Percentiles rank a stretch among this genome's conserved stretches.
Evolutionary conservation across 1,140 invertebrate genomes (phyloP).

Genomic region (Lerema accius): DNA sequence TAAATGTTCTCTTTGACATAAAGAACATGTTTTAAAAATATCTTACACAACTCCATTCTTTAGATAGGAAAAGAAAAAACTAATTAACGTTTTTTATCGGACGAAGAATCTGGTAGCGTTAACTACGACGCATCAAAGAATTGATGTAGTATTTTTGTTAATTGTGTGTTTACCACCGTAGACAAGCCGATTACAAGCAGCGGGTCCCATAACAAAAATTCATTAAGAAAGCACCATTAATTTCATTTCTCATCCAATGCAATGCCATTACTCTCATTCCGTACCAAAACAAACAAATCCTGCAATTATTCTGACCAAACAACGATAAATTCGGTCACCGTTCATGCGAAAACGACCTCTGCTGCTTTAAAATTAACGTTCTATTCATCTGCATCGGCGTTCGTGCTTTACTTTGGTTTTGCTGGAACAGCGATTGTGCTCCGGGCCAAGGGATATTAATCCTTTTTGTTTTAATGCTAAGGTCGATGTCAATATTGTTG

Average conservation of each 20-base stretch:
- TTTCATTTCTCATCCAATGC: conserved; percentile 71
- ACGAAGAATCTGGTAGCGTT: neutral
- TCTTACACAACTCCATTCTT: neutral
- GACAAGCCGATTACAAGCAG: conserved; percentile 45
- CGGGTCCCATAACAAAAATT: conserved; percentile 74
- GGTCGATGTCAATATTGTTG: conserved; percentile 37
- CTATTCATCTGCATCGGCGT: conserved; percentile 38
- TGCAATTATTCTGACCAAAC: conserved; percentile 70
- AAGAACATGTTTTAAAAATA: conserved; percentile 16
- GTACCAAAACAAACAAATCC: conserved; percentile 79
- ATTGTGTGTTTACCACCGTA: conserved; percentile 25
- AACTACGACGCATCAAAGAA: conserved; percentile 3
- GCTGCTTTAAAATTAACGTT: conserved; percentile 45
- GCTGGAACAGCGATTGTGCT: conserved; percentile 40
- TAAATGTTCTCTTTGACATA: conserved; percentile 18
- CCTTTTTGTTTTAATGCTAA: conserved; percentile 45
- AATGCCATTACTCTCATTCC: conserved; percentile 74
- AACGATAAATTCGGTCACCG: conserved; percentile 33
- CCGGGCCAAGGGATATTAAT: conserved; percentile 39
- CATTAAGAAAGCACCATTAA: conserved; percentile 77
- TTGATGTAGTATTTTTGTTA: conserved; percentile 20
- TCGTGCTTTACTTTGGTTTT: conserved; percentile 52
- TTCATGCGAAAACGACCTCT: conserved; percentile 49
- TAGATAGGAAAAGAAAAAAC: neutral
- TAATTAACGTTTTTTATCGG: neutral